Conservation (phyloP, 2,888 invertebrate species). For the Clunio marinus region DNA sequence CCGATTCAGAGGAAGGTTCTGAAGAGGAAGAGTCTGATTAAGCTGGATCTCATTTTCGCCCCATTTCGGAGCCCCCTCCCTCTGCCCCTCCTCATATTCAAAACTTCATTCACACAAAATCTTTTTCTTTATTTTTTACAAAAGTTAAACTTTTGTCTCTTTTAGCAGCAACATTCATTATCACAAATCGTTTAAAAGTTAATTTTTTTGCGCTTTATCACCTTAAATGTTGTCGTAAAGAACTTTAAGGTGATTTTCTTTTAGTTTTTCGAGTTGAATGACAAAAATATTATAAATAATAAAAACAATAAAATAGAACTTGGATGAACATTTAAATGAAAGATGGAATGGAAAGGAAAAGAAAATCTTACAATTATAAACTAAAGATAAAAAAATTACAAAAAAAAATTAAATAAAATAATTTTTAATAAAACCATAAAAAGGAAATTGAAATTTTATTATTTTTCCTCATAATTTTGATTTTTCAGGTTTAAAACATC, state of each 20-base stretch:
- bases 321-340: no score
- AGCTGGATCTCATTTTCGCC: conserved; percentile 1
- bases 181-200: not conserved
- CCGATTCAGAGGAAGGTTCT: conserved; percentile 20
- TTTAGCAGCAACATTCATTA: not conserved
- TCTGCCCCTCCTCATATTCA: not conserved
- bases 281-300: not conserved
- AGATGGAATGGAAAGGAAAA: not conserved
- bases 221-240: not conserved
- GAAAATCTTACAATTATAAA: not conserved
- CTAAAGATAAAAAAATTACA: no score
- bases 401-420: conserved; percentile 6
- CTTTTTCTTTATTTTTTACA: not conserved
- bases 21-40: conserved; percentile 35
- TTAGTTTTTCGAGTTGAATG: not conserved
- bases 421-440: not conserved
- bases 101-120: not conserved
- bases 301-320: not conserved
- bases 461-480: no score
- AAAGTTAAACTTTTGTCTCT: not conserved
- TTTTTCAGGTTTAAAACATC: no score
- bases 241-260: not conserved
- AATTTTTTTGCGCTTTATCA: not conserved
- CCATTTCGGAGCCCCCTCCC: not conserved
- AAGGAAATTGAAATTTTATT: no score